Conservation (phyloP, 92 coral and sea anemone genomes). For the Actinernus sp. region DNA sequence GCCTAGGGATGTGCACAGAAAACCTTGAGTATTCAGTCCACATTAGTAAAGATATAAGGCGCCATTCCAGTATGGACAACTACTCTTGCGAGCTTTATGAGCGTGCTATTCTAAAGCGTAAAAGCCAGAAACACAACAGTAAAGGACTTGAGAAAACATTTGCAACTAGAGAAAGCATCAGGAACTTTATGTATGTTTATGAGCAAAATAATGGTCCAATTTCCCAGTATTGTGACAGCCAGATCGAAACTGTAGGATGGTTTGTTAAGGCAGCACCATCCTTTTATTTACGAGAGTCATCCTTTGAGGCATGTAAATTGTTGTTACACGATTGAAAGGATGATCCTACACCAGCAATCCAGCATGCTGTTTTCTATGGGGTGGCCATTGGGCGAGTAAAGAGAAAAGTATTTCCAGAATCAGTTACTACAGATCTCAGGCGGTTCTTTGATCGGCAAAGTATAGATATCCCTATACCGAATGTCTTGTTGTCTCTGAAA, state of each 20-base stretch:
- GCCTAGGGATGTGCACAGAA: slow-evolving; percentile 22
- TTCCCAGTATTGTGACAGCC: slow-evolving; percentile 25
- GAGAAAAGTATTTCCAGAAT: neutral
- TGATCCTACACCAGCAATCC: too few relatives aligned
- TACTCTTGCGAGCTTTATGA: slow-evolving; percentile 81
- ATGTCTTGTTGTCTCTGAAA: slow-evolving; percentile 6
- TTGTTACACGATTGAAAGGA: slow-evolving; percentile 15
- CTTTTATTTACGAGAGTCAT: slow-evolving; percentile 38
- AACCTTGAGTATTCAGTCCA: slow-evolving; percentile 74
- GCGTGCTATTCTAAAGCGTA: slow-evolving; percentile 56
- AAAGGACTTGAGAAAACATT: slow-evolving; percentile 67
- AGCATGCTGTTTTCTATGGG: slow-evolving; percentile 35
- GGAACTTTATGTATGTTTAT: slow-evolving; percentile 15
- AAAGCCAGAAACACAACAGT: slow-evolving; percentile 70
- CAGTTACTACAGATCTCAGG: slow-evolving; percentile 20
- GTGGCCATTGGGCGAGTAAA: slow-evolving; percentile 31
- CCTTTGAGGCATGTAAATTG: slow-evolving; percentile 18
- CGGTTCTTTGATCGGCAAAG: neutral
- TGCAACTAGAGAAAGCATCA: slow-evolving; percentile 46
- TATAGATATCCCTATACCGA: neutral
- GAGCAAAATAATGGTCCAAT: slow-evolving; percentile 43
- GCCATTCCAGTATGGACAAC: slow-evolving; percentile 73
- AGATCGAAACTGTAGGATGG: too few relatives aligned
- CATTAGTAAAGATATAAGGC: slow-evolving; percentile 22
- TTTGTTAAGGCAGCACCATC: slow-evolving; percentile 8